Evolutionary conservation across 2,888 invertebrate genomes (phyloP).

Genomic region (Microchrysa polita): DNA sequence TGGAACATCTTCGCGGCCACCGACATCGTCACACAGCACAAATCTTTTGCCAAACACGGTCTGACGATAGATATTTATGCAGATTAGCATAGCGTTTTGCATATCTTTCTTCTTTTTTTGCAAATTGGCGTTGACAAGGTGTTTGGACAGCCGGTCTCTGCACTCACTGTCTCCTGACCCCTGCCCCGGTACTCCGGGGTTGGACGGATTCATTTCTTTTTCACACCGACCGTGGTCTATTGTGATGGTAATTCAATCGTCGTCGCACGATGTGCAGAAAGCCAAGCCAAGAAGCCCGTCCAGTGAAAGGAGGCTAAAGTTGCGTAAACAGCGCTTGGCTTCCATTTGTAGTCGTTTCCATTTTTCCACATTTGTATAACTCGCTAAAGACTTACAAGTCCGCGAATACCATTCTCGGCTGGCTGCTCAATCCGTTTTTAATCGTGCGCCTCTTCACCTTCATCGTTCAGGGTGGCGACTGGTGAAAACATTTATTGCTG

Average conservation of each 20-base stretch:
- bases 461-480: no score
- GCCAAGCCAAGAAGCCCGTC: conserved; percentile 16
- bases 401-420: conserved; percentile 1
- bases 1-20: not conserved
- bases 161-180: not conserved
- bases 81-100: conserved; percentile 20
- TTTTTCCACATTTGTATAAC: conserved; percentile 19
- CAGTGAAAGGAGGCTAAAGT: conserved; percentile 42
- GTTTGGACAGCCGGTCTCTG: not conserved
- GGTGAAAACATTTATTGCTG: conserved; percentile 14
- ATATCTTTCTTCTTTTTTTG: not conserved
- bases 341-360: not conserved
- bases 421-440: not conserved
- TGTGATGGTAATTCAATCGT: conserved; percentile 35
- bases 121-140: not conserved
- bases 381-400: conserved; percentile 28
- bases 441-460: not conserved
- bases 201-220: not conserved
- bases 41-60: not conserved
- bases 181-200: conserved; percentile 9
- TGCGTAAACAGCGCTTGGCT: conserved; percentile 24
- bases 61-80: conserved; percentile 13
- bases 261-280: conserved; percentile 10
- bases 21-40: not conserved
- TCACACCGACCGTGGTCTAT: not conserved